These are phyloP conservation scores for Drosophila repleta DNA, from an alignment of 1,140 invertebrate species.

Conservation along the genomic window DNA sequence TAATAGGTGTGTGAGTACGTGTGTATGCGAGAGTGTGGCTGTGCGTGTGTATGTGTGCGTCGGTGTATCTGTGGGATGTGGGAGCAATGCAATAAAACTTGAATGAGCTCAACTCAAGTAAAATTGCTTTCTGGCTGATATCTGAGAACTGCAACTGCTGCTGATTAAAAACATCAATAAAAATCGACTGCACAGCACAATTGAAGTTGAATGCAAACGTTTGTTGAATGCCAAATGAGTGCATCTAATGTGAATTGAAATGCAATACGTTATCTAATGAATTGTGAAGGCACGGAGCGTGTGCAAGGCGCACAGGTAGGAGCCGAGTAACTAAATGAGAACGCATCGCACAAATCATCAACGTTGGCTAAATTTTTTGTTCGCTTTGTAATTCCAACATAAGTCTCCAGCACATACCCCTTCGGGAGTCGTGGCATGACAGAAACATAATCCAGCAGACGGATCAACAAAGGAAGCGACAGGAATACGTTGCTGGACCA, in stretches of 20 bases:
- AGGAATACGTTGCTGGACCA: neutral
- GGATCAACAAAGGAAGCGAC: neutral
- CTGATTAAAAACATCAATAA: slow-evolving; percentile 82
- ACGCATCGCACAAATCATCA: slow-evolving; percentile 19
- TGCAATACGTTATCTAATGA: slow-evolving; percentile 56
- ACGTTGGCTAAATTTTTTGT: slow-evolving; percentile 17
- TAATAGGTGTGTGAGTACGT: slow-evolving; percentile 60
- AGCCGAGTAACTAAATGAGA: neutral
- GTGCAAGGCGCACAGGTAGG: slow-evolving; percentile 4
- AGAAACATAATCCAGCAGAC: neutral
- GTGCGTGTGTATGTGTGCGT: slow-evolving; percentile 1
- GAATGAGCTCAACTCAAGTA: slow-evolving; percentile 64
- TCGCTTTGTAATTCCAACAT: slow-evolving; percentile 1
- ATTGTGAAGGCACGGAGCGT: slow-evolving; percentile 7
- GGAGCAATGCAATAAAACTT: slow-evolving; percentile 75
- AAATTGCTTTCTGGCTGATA: slow-evolving; percentile 46
- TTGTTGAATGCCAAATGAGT: slow-evolving; percentile 74
- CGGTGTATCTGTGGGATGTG: neutral
- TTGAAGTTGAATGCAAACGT: slow-evolving; percentile 73
- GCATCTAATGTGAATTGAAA: slow-evolving; percentile 63
- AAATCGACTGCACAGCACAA: slow-evolving; percentile 72
- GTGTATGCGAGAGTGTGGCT: slow-evolving; percentile 3
- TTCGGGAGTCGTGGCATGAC: too few species aligned
- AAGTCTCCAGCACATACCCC: neutral
- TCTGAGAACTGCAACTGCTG: slow-evolving; percentile 41